Evolutionary conservation across 2,113 vertebrate species (phyloP), one percentile per base, ranked within the genome.

Genomic region (Sylvietta virens): DNA sequence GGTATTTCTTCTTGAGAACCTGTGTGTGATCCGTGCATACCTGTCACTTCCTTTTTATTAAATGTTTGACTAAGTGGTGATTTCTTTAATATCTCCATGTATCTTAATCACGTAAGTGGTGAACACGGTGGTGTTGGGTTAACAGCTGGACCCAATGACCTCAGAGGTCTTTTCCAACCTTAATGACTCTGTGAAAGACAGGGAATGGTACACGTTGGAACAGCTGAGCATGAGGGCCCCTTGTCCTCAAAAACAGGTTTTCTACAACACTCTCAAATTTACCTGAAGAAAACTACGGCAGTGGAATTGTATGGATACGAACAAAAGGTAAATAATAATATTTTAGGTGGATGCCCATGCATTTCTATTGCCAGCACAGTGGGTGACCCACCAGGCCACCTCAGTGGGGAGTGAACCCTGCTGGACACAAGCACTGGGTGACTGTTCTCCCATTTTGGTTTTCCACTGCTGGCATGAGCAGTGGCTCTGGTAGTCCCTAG

Each of bases 341-440:
- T 45, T 71, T 47, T 28, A 71, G 48, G 7, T 21, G 53, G 45
- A 3, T 7, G 31, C 9, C 8, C 6, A 11, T 44, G 19, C 14
- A 28, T 62, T 67, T 53, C 42, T 66, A 4, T 22, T 62, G 31
- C 48, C 81, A 76, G 48, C 19, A 60, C 40, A 24, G 17, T 13
- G 37, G 37, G 23, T 10, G 50, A 56, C 7, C 1, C 5, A 22
- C 20, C 35, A 30, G 10, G 20, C 6, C 48, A 48, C 44, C 27
- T 42, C 35, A 19, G 1, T 1, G 6, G 15, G 2, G 20, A 47
- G 15, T 4, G 23, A 47, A 8, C 26, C 5, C 2, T n/a, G 15
- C 35, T 27, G 42, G 35, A 20, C 53, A 73, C 54, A 58, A 56
- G 45, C 31, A 9, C 3, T 28, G 47, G 18, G 19, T 37, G 42